These are phyloP conservation scores for Mamestra brassicae DNA, from an alignment of 2,888 invertebrate genomes.

Conservation along the genomic window DNA sequence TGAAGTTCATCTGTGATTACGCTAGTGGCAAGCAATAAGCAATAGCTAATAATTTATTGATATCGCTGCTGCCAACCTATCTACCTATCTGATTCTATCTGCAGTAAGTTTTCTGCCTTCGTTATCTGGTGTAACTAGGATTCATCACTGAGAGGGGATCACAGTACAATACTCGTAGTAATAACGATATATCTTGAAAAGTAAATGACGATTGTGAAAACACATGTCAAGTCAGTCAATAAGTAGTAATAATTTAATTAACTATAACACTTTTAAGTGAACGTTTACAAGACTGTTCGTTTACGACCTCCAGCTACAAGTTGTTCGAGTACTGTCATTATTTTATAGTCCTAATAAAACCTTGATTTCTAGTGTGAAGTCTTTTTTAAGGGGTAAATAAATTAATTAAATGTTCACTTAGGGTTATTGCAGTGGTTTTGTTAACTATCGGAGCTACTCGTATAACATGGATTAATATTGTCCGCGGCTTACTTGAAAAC, in stretches of 20 bases:
- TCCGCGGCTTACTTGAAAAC: background rate
- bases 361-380: background rate
- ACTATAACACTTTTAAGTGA: constrained; percentile 17
- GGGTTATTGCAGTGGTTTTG: background rate
- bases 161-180: background rate
- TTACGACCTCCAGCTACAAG: background rate
- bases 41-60: too few species aligned
- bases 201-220: background rate
- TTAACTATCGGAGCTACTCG: too few species aligned
- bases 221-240: constrained; percentile 3
- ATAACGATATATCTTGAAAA: background rate
- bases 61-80: too few species aligned
- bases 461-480: constrained; percentile 6
- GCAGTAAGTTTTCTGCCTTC: too few species aligned
- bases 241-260: constrained; percentile 4
- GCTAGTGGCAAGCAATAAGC: too few species aligned
- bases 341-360: constrained; percentile 3
- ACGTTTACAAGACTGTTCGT: background rate
- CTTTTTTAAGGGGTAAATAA: background rate
- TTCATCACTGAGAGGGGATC: background rate
- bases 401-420: background rate
- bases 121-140: too few species aligned
- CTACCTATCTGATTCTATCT: too few species aligned
- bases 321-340: background rate
- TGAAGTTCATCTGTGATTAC: too few species aligned